Percentiles rank a stretch among this genome's conserved stretches.
phyloP scores from a whole-genome alignment of 2,113 vertebrate genomes.

The western clawed frog (Xenopus tropicalis) region UCB_Xtro_10.0 CM004444.2:81090001-81090500 shows the following conservation, averaged over 20 bases:
- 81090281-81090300: slow-evolving; percentile 33
- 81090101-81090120: slow-evolving; percentile 60
- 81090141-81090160: slow-evolving; percentile 59
- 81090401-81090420: too few species aligned
- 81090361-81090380: too few species aligned
- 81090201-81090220: slow-evolving; percentile 60
- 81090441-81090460: too few species aligned
- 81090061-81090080: too few species aligned
- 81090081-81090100: neutral
- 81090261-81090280: slow-evolving; percentile 43
- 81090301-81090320: slow-evolving; percentile 47
- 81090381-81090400: too few species aligned
- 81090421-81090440: neutral
- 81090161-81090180: slow-evolving; percentile 74
- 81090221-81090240: slow-evolving; percentile 66
- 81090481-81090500: too few species aligned
- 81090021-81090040: too few species aligned
- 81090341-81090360: neutral
- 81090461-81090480: too few species aligned
- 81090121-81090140: slow-evolving; percentile 67
- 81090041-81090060: too few species aligned
- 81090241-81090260: slow-evolving; percentile 21
- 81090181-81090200: slow-evolving; percentile 73
- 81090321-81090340: neutral
- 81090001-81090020: too few species aligned